Base-by-base conservation (phyloP, 2,888 invertebrate species). In the Temnothorax unifasciatus region DNA sequence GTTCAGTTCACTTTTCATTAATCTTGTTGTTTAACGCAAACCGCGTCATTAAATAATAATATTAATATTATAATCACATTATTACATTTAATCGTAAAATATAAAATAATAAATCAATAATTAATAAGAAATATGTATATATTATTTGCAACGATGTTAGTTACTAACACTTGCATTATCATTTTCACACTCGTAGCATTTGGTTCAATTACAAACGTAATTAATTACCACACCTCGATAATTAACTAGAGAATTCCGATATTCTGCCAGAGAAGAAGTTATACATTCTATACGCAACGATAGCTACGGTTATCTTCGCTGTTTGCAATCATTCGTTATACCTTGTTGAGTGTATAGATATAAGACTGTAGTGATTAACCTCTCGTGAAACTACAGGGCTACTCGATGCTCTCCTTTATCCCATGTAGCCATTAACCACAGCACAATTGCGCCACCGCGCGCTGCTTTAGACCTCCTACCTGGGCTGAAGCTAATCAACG, bases 381-480 rank as follows among this genome's bases (percentile, higher is more conserved):
- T 73, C 34, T 34, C 41, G 18, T 59, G 38, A 13, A 73, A 59
- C 47, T 79, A 57, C 34, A 38, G 47, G 25, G 34, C 63, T 52
- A 74, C 54, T 41, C 34, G 52, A 54, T 61, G 52, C 73, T 73
- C 64, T 82, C 57, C 83, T 73, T 84, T 81, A 66, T 54, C 74
- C 84, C 66, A 21, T 44, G 75, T 84, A 47, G 66, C 87, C 85
- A 87, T 87, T 87, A 87, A 88, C 85, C 85, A 71, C 73, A 44
- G 63, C 69, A 76, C 85, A 87, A 88, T 88, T 81, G 83, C 82
- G 63, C 88, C 71, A 54, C 63, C 61, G 81, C n/a, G 81, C n/a
- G 54, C 25, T 71, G 73, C 59, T 79, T 59, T 59, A 47, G 79
- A 47, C 21, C 52, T 54, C 9, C 52, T 25, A 38, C 13, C 54